phyloP scores from a whole-genome alignment of 2,797 vertebrate species.

The Cryptoblepharus egeriae region DNA sequence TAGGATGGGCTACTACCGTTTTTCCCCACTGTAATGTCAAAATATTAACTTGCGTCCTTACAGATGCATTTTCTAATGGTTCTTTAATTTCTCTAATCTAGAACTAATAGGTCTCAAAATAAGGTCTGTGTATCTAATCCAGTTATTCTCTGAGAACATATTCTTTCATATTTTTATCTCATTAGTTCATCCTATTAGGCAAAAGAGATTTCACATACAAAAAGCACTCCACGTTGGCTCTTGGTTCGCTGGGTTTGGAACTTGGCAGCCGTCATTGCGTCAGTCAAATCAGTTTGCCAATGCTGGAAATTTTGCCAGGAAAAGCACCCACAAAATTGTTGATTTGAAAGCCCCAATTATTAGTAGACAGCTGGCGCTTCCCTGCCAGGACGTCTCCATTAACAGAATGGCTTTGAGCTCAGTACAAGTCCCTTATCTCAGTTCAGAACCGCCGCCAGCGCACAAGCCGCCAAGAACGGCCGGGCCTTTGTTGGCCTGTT shows the following conservation, averaged over 20 bases:
- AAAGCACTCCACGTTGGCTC: neutral
- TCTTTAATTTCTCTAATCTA: neutral
- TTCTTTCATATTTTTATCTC: neutral
- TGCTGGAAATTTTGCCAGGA: neutral
- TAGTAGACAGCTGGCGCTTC: slow-evolving; percentile 13
- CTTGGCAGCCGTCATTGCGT: neutral
- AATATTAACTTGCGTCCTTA: neutral
- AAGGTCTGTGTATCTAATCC: neutral
- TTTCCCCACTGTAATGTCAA: neutral
- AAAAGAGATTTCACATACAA: neutral
- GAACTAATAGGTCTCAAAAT: neutral
- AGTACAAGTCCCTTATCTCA: neutral
- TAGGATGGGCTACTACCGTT: neutral
- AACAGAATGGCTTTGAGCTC: neutral
- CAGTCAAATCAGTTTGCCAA: slow-evolving; percentile 5
- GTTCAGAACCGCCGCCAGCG: neutral
- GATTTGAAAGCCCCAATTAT: slow-evolving; percentile 3
- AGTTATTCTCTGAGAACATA: neutral
- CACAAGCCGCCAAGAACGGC: slow-evolving; percentile 16
- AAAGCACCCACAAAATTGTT: slow-evolving; percentile 11
- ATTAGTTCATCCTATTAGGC: neutral
- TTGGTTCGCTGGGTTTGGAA: slow-evolving; percentile 24
- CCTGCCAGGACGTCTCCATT: slow-evolving; percentile 39
- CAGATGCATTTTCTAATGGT: neutral
- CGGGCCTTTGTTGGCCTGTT: neutral